Percentiles rank a stretch among this genome's conserved stretches.
These are phyloP conservation scores for Aphrophora alni DNA, from an alignment of 2,888 invertebrate species.

Conservation along the genomic window DNA sequence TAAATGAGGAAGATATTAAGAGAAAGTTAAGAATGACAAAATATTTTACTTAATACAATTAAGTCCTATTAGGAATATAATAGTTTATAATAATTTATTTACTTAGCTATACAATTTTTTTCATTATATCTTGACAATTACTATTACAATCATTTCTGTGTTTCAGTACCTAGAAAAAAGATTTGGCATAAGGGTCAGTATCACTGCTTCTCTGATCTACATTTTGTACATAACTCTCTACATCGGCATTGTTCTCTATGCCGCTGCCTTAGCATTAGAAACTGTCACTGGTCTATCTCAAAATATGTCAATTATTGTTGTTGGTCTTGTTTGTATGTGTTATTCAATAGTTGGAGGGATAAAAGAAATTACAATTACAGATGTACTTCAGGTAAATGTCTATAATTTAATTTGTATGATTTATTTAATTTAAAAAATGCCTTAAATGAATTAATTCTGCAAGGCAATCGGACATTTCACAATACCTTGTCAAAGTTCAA, in stretches of 20 bases:
- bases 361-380: constrained; percentile 83
- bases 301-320: constrained; percentile 57
- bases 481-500: too few relatives aligned
- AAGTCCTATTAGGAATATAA: too few relatives aligned
- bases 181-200: constrained; percentile 70
- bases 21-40: too few relatives aligned
- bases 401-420: too few relatives aligned
- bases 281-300: constrained; percentile 62
- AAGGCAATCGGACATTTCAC: too few relatives aligned
- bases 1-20: too few relatives aligned
- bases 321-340: constrained; percentile 60
- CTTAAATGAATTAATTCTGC: too few relatives aligned
- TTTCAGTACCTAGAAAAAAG: constrained; percentile 71
- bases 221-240: not conserved
- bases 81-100: too few relatives aligned
- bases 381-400: constrained; percentile 71
- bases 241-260: constrained; percentile 61
- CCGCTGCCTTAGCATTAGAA: constrained; percentile 81
- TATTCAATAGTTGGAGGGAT: constrained; percentile 67
- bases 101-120: too few relatives aligned
- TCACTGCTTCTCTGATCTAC: constrained; percentile 64
- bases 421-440: too few relatives aligned
- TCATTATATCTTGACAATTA: too few relatives aligned
- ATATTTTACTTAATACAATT: too few relatives aligned
- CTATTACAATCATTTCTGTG: not conserved